These are phyloP conservation scores for Rhinichthys osculus DNA, from an alignment of 2,797 vertebrate genomes.

Conservation along the genomic window DNA sequence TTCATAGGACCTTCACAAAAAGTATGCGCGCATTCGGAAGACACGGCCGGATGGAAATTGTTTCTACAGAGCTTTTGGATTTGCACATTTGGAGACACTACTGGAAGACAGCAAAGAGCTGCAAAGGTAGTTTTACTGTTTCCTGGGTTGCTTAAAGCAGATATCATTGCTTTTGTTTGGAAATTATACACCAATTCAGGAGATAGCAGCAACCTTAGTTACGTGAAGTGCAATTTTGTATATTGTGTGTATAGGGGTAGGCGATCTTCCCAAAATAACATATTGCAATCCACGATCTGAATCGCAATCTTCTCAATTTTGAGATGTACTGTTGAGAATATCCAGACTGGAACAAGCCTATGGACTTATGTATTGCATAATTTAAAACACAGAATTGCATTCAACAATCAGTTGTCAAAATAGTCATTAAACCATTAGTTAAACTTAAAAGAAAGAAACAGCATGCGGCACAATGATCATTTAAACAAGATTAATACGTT, in stretches of 20 bases:
- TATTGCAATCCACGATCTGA: too few relatives aligned
- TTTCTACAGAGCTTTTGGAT: constrained; percentile 93
- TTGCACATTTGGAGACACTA: constrained; percentile 90
- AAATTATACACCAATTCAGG: neutral
- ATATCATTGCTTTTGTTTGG: neutral
- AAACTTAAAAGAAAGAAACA: too few relatives aligned
- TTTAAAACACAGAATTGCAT: too few relatives aligned
- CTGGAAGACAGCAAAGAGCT: constrained; percentile 90
- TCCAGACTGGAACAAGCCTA: too few relatives aligned
- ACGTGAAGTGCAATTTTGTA: neutral
- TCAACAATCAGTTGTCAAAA: too few relatives aligned
- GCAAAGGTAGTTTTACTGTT: constrained; percentile 76
- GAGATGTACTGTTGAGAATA: too few relatives aligned
- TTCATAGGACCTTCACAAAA: constrained; percentile 89
- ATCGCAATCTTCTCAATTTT: too few relatives aligned
- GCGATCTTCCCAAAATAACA: too few relatives aligned
- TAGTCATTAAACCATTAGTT: too few relatives aligned
- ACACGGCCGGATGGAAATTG: constrained; percentile 94
- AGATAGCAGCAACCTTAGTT: neutral
- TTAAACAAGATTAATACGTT: too few relatives aligned
- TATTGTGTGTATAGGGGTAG: neutral
- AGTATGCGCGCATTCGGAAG: constrained; percentile 90
- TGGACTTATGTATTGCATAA: too few relatives aligned
- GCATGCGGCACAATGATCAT: too few relatives aligned
- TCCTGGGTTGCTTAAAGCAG: neutral